These are phyloP conservation scores for Tethea ocularis DNA, from an alignment of 2,888 invertebrate genomes.

Conservation along the genomic window DNA sequence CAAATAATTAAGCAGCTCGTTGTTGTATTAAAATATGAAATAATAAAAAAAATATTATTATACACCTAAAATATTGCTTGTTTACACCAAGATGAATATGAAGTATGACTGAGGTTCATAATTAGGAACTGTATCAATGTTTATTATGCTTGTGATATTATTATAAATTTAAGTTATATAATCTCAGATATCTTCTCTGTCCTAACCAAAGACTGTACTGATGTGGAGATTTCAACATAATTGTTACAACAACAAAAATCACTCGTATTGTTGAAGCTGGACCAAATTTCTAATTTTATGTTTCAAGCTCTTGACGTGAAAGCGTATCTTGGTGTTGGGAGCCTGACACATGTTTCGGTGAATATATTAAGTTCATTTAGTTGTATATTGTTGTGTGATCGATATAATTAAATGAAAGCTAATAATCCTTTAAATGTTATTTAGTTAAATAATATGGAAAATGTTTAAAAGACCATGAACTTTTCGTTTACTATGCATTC, in stretches of 20 bases:
- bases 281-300: constrained; percentile 66
- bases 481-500: constrained; percentile 70
- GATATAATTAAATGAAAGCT: constrained; percentile 58
- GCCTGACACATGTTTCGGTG: constrained; percentile 43
- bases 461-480: constrained; percentile 66
- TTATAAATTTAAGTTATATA: constrained; percentile 71
- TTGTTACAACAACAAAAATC: constrained; percentile 53
- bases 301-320: constrained; percentile 36
- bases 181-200: constrained; percentile 72
- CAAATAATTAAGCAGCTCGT: constrained; percentile 11
- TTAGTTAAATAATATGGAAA: constrained; percentile 51
- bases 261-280: constrained; percentile 71
- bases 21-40: not conserved
- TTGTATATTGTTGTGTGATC: constrained; percentile 61
- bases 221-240: constrained; percentile 60
- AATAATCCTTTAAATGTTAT: constrained; percentile 51
- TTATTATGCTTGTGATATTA: constrained; percentile 79
- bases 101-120: constrained; percentile 48
- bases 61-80: constrained; percentile 18
- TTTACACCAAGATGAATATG: constrained; percentile 7
- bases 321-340: constrained; percentile 21
- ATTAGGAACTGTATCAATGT: constrained; percentile 51
- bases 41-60: not conserved
- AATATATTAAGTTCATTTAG: constrained; percentile 54
- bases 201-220: constrained; percentile 81